Base-by-base conservation (phyloP, 2,888 invertebrate genomes). In the Diarsia rubi region DNA sequence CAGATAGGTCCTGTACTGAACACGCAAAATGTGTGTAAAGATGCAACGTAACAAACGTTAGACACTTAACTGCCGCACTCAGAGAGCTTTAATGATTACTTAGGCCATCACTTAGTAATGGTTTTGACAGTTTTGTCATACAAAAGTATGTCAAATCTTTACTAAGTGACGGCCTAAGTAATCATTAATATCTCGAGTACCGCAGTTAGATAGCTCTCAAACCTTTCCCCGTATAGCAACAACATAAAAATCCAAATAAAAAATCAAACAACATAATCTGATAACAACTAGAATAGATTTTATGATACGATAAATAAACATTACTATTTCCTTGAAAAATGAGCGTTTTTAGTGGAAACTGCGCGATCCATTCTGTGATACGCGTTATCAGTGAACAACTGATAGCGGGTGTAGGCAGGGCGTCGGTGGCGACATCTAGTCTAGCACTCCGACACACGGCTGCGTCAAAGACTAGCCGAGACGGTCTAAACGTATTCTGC, bases 351-450 rank as follows among this genome's bases (percentile, higher is more conserved):
- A 88, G 86, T 90, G 87, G 90, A 89, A 92, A 88, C 80, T 85
- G 85, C 69, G 73, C 88, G 85, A 88, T 86, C 78, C 81, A 82
- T 85, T 80, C 74, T 62, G 77, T 84, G 92, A 92, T 93, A 92
- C 86, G 84, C 71, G 87, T 85, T 91, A 92, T 91, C 92, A 88
- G 90, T 88, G 90, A 88, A 84, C 87, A 88, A 89, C 86, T 90
- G 92, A 91, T 92, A 93, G 89, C 81, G 79, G 62, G 80, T 83
- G 84, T 86, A 86, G 89, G 64, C 81, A 90, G 89, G 91, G 88
- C 89, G 89, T 64, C 82, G 66, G 89, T 90, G 92, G 93, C 91
- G 94, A 90, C 94, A 92, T 86, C 91, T 91, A 89, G 94, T 94
- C 94, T 94, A 83, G 89, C 76, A 62, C 75, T 60, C 57, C 84